Conservation (phyloP, 2,113 vertebrate species). For the Hemibagrus wyckioides region DNA sequence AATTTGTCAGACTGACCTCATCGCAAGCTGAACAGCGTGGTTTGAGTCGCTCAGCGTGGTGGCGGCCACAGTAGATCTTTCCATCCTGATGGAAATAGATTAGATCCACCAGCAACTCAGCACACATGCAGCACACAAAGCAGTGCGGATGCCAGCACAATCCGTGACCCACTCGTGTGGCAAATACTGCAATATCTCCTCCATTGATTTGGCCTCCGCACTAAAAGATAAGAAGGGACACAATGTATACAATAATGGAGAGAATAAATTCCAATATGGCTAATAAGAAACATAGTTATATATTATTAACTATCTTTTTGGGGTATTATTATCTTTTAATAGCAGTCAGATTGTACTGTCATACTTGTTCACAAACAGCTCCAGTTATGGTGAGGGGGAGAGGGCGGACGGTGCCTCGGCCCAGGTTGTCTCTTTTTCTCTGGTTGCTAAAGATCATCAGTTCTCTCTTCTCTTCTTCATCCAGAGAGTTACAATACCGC, state of each 20-base stretch:
- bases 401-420: conserved; percentile 89
- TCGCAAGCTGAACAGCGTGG: conserved; percentile 94
- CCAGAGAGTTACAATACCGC: conserved; percentile 91
- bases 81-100: conserved; percentile 98
- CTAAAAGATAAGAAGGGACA: conserved; percentile 62
- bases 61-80: conserved; percentile 94
- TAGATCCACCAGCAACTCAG: conserved; percentile 91
- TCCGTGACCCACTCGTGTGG: conserved; percentile 85
- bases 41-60: conserved; percentile 93
- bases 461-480: conserved; percentile 95
- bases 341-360: neutral
- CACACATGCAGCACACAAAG: conserved; percentile 92
- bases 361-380: conserved; percentile 92
- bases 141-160: conserved; percentile 96
- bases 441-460: conserved; percentile 96
- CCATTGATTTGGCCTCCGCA: conserved; percentile 92
- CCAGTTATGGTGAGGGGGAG: conserved; percentile 92
- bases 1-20: conserved; percentile 77
- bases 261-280: neutral
- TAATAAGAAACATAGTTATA: neutral
- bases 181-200: conserved; percentile 94
- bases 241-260: neutral
- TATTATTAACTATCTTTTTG: neutral
- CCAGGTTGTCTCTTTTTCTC: conserved; percentile 93
- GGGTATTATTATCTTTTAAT: neutral